Evolutionary conservation across 2,888 invertebrate species (phyloP).

Genomic region (Lasioglossum pauxillum): DNA sequence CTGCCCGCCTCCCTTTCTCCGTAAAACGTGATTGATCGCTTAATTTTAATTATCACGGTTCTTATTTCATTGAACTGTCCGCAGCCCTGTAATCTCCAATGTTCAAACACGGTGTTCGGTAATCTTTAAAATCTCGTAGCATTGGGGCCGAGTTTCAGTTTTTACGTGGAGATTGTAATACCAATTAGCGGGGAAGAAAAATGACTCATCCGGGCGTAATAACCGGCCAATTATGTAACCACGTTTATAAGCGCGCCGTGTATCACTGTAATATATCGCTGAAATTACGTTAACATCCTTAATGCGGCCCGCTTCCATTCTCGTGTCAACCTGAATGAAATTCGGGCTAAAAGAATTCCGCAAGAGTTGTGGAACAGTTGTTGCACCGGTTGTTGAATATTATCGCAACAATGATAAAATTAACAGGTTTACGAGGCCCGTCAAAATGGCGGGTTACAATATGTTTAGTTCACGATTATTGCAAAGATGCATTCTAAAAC

Average conservation of each 20-base stretch:
- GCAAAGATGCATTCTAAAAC: background rate
- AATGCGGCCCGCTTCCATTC: background rate
- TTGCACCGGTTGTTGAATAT: background rate
- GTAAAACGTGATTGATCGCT: background rate
- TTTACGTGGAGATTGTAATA: conserved; percentile 9
- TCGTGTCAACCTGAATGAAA: background rate
- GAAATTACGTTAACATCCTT: conserved; percentile 33
- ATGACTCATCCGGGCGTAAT: conserved; percentile 20
- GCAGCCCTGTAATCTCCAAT: conserved; percentile 25
- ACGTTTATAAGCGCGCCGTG: conserved; percentile 1
- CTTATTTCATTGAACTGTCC: background rate
- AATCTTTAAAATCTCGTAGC: background rate
- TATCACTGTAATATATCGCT: conserved; percentile 27
- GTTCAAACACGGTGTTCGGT: background rate
- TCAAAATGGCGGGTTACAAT: background rate
- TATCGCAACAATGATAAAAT: background rate
- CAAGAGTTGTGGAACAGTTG: background rate
- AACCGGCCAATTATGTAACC: conserved; percentile 38
- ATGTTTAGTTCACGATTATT: background rate
- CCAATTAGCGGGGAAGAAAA: conserved; percentile 36
- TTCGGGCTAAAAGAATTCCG: background rate
- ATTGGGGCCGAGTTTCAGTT: background rate
- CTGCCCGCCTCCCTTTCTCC: background rate
- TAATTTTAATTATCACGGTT: conserved; percentile 28
- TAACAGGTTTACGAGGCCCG: background rate